phyloP scores from a whole-genome alignment of 2,113 vertebrate species.

The Atrichornis clamosus region DNA sequence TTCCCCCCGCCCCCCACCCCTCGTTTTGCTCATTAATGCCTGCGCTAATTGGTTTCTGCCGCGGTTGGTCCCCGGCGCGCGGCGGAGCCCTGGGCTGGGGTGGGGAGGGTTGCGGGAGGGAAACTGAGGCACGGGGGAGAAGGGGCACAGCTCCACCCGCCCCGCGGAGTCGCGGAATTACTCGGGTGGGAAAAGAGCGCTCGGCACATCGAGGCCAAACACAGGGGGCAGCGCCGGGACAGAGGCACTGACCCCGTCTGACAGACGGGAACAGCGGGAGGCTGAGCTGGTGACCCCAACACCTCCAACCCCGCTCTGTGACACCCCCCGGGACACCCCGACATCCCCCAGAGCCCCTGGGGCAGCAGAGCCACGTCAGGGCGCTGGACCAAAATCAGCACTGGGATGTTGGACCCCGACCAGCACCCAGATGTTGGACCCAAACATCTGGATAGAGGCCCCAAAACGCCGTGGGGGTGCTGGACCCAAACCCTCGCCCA shows the following conservation, averaged over 20 bases:
- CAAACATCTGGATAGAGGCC: not conserved
- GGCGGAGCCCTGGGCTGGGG: not conserved
- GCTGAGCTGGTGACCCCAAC: not conserved
- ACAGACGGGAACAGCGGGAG: not conserved
- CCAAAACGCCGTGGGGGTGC: not conserved
- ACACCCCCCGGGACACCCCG: not conserved
- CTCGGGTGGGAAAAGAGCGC: not conserved
- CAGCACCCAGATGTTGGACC: not conserved
- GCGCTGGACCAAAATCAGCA: not conserved
- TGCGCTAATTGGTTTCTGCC: not conserved
- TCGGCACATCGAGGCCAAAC: rapidly evolving
- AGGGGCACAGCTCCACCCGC: too few species aligned
- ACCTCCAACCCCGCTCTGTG: rapidly evolving
- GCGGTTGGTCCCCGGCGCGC: not conserved
- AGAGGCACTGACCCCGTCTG: not conserved
- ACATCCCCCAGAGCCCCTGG: not conserved
- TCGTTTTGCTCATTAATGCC: not conserved
- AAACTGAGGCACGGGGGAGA: not conserved
- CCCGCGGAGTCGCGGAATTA: not conserved
- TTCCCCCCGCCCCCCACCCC: too few species aligned
- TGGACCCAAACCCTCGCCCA: rapidly evolving
- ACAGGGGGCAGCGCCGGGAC: not conserved
- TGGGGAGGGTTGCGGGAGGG: not conserved
- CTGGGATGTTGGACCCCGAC: not conserved
- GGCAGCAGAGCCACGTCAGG: not conserved